Conservation (phyloP, 1,140 invertebrate genomes). For the Helicorthomorpha holstii region DNA sequence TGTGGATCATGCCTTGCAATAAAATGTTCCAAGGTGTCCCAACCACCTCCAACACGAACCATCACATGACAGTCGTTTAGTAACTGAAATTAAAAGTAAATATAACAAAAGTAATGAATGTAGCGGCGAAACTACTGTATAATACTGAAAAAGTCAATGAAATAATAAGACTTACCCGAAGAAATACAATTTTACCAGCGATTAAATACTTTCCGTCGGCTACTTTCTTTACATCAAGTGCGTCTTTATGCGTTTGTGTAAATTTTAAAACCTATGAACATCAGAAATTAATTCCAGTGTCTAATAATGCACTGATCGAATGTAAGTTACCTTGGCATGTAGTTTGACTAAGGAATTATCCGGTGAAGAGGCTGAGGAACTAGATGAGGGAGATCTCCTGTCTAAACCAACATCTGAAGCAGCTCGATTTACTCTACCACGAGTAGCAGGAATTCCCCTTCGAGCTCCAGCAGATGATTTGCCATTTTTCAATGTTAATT, state of each 20-base stretch:
- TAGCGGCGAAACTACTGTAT: not conserved
- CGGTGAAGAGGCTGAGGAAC: not conserved
- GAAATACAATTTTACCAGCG: slow-evolving; percentile 60
- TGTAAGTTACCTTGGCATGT: slow-evolving; percentile 34
- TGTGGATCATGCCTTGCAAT: slow-evolving; percentile 75
- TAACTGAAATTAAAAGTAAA: slow-evolving; percentile 35
- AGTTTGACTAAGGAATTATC: slow-evolving; percentile 27
- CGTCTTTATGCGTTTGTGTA: slow-evolving; percentile 17
- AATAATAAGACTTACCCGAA: slow-evolving; percentile 34
- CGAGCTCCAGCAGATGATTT: no score
- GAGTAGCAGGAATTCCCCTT: no score
- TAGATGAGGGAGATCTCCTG: not conserved
- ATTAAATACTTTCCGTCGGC: slow-evolving; percentile 64
- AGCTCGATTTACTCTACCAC: no score
- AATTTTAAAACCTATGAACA: slow-evolving; percentile 22
- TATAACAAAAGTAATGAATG: not conserved
- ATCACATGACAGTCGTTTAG: slow-evolving; percentile 76
- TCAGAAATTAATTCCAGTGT: slow-evolving; percentile 1
- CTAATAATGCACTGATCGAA: not conserved
- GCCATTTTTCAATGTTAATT: not conserved
- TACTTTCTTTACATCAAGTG: slow-evolving; percentile 51
- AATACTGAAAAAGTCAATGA: slow-evolving; percentile 1
- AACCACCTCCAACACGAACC: slow-evolving; percentile 80
- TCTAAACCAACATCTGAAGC: no score
- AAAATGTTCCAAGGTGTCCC: slow-evolving; percentile 85